These are phyloP conservation scores for Catajapyx aquilonaris DNA, from an alignment of 1,140 invertebrate species.

Conservation along the genomic window DNA sequence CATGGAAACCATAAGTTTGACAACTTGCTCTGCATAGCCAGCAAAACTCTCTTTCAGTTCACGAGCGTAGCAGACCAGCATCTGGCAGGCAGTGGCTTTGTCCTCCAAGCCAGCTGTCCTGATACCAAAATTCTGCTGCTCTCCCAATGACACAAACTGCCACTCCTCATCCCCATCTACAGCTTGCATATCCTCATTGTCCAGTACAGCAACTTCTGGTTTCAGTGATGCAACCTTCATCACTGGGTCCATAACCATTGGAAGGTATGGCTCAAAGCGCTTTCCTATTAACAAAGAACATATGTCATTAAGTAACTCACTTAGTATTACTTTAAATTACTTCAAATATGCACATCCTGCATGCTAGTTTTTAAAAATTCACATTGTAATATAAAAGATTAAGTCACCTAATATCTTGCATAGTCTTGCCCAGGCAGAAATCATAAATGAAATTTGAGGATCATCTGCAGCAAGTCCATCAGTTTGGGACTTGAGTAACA, in stretches of 20 bases:
- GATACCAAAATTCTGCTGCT: constrained; percentile 86
- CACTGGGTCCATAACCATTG: constrained; percentile 92
- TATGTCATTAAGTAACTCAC: too few species aligned
- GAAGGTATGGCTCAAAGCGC: constrained; percentile 90
- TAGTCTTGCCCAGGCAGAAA: constrained; percentile 96
- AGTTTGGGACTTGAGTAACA: constrained; percentile 77
- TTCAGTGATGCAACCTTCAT: constrained; percentile 87
- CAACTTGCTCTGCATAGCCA: constrained; percentile 82
- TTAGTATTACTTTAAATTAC: too few species aligned
- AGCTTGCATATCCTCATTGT: constrained; percentile 73
- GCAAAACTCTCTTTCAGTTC: constrained; percentile 94
- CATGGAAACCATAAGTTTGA: constrained; percentile 87
- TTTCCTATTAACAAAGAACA: constrained; percentile 39
- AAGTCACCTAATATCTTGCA: constrained; percentile 77
- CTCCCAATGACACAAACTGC: constrained; percentile 93
- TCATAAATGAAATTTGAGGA: constrained; percentile 93
- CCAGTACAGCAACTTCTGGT: constrained; percentile 88
- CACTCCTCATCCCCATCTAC: constrained; percentile 85
- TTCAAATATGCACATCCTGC: too few species aligned
- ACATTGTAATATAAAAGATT: constrained; percentile 7
- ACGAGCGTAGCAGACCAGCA: constrained; percentile 95
- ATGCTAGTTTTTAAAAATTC: too few species aligned
- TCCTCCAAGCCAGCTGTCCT: constrained; percentile 86
- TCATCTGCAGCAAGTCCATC: constrained; percentile 73
- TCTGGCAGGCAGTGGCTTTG: constrained; percentile 96